These are phyloP conservation scores for Drosophila neoperkinsi DNA, from an alignment of 2,888 invertebrate species.

Conservation along the genomic window DNA sequence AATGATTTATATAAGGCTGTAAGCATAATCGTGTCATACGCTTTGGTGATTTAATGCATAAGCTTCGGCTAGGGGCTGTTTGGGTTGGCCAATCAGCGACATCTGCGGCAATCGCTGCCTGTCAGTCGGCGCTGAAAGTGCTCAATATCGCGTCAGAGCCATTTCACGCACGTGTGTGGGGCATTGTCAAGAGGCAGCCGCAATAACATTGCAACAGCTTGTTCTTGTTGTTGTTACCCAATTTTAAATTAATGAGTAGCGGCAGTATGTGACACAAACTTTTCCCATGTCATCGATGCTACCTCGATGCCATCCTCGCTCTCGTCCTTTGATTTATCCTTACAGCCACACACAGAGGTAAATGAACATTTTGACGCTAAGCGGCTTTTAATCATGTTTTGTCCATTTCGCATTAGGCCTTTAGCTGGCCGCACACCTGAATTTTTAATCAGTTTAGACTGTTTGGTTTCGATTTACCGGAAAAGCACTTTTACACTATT, in stretches of 20 bases:
- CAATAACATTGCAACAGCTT: conserved; percentile 55
- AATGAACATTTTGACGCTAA: conserved; percentile 46
- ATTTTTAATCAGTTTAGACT: conserved; percentile 57
- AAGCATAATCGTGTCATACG: conserved; percentile 76
- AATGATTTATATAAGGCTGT: conserved; percentile 73
- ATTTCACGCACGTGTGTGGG: conserved; percentile 53
- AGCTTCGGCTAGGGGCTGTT: conserved; percentile 34
- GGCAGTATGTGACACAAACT: conserved; percentile 39
- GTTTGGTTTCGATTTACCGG: conserved; percentile 23
- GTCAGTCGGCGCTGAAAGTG: conserved; percentile 47
- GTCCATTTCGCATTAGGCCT: conserved; percentile 23
- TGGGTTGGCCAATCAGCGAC: conserved; percentile 15
- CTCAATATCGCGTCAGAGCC: conserved; percentile 54
- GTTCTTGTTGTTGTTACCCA: conserved; percentile 27
- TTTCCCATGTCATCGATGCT: conserved; percentile 40
- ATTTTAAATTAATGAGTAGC: conserved; percentile 76
- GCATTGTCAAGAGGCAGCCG: conserved; percentile 53
- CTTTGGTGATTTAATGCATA: conserved; percentile 75
- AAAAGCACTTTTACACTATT: not conserved
- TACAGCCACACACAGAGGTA: conserved; percentile 10
- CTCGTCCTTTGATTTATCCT: not conserved
- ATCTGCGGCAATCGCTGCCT: conserved; percentile 41
- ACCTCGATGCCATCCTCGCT: conserved; percentile 1
- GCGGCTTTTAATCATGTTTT: conserved; percentile 55
- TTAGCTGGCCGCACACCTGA: conserved; percentile 50